Base-by-base conservation (phyloP, 2,888 invertebrate species). In the Proisotoma minuta region DNA sequence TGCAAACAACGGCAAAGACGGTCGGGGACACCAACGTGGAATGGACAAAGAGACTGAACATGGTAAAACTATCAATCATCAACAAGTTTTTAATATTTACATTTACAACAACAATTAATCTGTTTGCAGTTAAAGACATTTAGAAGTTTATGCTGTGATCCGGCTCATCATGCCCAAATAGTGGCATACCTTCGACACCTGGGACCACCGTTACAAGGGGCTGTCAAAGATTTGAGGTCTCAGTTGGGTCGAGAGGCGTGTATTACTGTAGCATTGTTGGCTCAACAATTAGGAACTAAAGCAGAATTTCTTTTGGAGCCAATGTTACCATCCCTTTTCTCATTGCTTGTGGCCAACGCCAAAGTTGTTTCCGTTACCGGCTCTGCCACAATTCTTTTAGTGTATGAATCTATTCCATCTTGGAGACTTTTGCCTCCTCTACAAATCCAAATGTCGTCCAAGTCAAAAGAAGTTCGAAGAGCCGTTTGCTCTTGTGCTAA, bases 211-310 rank as follows among this genome's bases (percentile, higher is more conserved):
- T 43, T 71, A 24, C 71, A 73, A 50, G 26, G 40, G 10, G 73
- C 71, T 3, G 68, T 69, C 1, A 73, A 69, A 59, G 73, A 73
- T 68, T 66, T 66, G 52, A 74, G 78, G 75, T 98, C 97, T 73
- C 90, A 91, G 80, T 91, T 97, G 65, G 96, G 96, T 1, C 84
- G 98, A 52, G 99, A 99, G 78, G 92, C 93, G 1, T 97, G 96
- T 77, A 89, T 97, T 65, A 93, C 96, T 0, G 86, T 97, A 74
- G 93, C 96, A 43, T 95, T 87, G 80, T 84, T 96, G 80, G 87
- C 94, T 53, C 91, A 93, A 79, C 85, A 86, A 56, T 78, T 98
- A 58, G 87, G 87, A 62, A 86, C 83, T 74, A 91, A 89, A 77
- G 83, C 90, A 73, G 95, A 96, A 72, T 88, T 87, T 76, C 88